phyloP scores from a whole-genome alignment of 2,888 invertebrate species.

The Lithosia quadra region DNA sequence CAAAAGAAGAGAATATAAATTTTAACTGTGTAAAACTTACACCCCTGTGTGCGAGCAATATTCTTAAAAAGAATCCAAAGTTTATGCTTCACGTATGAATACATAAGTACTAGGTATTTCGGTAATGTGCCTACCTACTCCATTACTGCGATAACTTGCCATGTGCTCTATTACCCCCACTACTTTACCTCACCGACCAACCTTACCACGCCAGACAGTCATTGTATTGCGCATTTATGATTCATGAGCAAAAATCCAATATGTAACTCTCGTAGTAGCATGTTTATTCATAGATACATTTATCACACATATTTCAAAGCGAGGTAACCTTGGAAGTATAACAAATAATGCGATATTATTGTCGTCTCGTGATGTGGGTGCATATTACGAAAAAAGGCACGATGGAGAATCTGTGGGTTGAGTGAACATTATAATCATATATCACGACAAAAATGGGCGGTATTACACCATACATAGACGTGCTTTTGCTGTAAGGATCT shows the following conservation, averaged over 20 bases:
- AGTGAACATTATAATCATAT: slow-evolving; percentile 7
- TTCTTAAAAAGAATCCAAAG: neutral
- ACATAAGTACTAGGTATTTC: neutral
- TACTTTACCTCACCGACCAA: neutral
- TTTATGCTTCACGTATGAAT: neutral
- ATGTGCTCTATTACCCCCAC: neutral
- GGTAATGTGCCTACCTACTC: neutral
- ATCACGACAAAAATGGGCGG: neutral
- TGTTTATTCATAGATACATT: slow-evolving; percentile 11
- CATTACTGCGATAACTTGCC: slow-evolving; percentile 2
- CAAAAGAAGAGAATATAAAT: too few relatives aligned
- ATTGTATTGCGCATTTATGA: neutral
- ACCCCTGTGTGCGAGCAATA: neutral
- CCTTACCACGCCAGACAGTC: neutral
- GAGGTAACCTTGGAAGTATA: slow-evolving; percentile 17
- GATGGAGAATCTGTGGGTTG: neutral
- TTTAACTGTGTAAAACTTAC: neutral
- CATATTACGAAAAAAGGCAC: slow-evolving; percentile 17
- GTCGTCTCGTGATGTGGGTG: slow-evolving; percentile 23
- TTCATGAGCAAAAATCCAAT: slow-evolving; percentile 16
- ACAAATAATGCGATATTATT: slow-evolving; percentile 20
- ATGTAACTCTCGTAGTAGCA: slow-evolving; percentile 6
- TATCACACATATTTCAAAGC: slow-evolving; percentile 1
- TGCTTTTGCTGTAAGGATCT: too few relatives aligned
- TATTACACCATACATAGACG: neutral